Evolutionary conservation across 2,797 vertebrate genomes (phyloP), one percentile per base, ranked within the genome.

Genomic region (Sebastes taczanowskii): DNA sequence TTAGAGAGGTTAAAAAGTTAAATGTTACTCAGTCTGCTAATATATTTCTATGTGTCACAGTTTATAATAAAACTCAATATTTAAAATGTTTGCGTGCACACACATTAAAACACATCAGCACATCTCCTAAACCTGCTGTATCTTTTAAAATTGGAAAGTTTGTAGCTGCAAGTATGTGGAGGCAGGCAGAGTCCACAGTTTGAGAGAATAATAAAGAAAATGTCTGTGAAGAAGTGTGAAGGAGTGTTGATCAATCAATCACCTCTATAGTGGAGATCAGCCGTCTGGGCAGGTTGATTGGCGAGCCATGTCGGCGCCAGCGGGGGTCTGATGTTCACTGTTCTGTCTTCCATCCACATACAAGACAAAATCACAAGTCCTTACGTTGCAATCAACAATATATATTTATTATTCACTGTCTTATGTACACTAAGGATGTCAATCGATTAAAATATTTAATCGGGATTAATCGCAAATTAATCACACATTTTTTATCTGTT

Each of bases 241-340:
- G 27, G 11, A 25, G 61, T 22, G 35, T 59, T 11, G 52, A 62
- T 42, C 53, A 75, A 32, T 63, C 62, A 65, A 18, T 65, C 46
- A 49, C 27, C 56, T 74, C 25, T 5, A 8, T 11, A 46, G 20
- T 7, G 49, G 64, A 6, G 42, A 55, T 14, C 25, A 27, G 58
- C 71, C 3, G 32, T 11, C 56, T 30, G 55, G 2, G 23, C 63
- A 61, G 42, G 56, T 1, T 67, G 62, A 66, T 18, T 52, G 55
- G 55, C 3, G 6, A 35, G 22, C 55, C 38, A 65, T 13, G 35
- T 8, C 25, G 8, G 63, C 29, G 9, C 16, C 58, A 30, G 56
- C 64, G 25, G 55, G 27, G n/a, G 55, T 60, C 55, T 60, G 64
- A n/a, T 35, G 74, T 27, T 18, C 56, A 6, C 56, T n/a, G 55